Conservation (phyloP, 1,140 invertebrate genomes). For the Diuraphis noxia region DNA sequence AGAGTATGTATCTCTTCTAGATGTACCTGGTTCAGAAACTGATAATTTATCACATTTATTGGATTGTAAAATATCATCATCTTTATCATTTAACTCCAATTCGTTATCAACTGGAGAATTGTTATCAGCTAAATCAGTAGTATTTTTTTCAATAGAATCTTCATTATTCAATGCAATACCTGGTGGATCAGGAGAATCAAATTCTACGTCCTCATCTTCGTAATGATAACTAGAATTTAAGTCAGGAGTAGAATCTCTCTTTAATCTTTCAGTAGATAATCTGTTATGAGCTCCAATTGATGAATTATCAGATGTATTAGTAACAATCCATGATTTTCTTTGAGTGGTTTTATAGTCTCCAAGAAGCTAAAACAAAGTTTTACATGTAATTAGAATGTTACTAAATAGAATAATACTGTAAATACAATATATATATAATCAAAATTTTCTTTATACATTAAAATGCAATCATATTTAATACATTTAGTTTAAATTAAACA, state of each 20-base stretch:
- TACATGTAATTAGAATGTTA: neutral
- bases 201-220: slow-evolving; percentile 17
- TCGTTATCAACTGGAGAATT: neutral
- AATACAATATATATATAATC: neutral
- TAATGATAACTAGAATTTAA: slow-evolving; percentile 21
- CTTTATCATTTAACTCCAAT: neutral
- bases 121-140: neutral
- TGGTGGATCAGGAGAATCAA: slow-evolving; percentile 3
- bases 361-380: slow-evolving; percentile 25
- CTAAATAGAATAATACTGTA: neutral
- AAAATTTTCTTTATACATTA: too few relatives aligned
- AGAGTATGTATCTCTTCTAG: slow-evolving; percentile 40
- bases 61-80: neutral
- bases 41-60: neutral
- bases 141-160: neutral
- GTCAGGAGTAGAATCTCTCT: slow-evolving; percentile 33
- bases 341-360: neutral
- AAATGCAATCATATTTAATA: neutral
- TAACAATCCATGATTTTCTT: slow-evolving; percentile 33
- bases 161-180: neutral
- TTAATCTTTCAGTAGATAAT: slow-evolving; percentile 17
- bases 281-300: neutral
- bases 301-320: neutral
- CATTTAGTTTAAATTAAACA: neutral
- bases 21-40: neutral